These are phyloP conservation scores for Meandrina meandrites DNA, from an alignment of 92 coral and sea anemone genomes.

Conservation along the genomic window DNA sequence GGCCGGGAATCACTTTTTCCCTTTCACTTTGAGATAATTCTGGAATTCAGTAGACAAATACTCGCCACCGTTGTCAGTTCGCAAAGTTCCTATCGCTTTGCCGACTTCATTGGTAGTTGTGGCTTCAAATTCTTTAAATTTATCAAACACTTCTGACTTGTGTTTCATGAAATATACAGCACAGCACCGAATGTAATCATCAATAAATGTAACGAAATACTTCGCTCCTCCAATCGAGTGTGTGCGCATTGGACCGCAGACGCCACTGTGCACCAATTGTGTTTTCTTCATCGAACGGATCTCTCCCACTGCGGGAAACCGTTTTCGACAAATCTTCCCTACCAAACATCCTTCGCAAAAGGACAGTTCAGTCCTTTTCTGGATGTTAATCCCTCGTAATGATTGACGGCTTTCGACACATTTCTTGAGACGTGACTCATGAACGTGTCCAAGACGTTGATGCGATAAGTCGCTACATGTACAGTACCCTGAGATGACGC, in stretches of 20 bases:
- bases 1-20: too few relatives aligned
- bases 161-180: too few relatives aligned
- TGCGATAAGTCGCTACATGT: constrained; percentile 55
- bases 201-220: too few relatives aligned
- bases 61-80: constrained; percentile 69
- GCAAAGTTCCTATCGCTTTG: too few relatives aligned
- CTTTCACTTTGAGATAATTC: constrained; percentile 49
- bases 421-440: constrained; percentile 43
- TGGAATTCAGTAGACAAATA: constrained; percentile 53
- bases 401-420: too few relatives aligned
- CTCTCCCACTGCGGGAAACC: constrained; percentile 52
- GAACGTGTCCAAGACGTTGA: constrained; percentile 55
- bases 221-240: too few relatives aligned
- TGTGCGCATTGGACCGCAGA: too few relatives aligned
- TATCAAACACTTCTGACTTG: too few relatives aligned
- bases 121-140: too few relatives aligned
- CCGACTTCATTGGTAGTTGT: too few relatives aligned
- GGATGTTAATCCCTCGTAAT: constrained; percentile 21
- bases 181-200: too few relatives aligned
- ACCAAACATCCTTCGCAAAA: too few relatives aligned
- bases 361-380: constrained; percentile 42
- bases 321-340: constrained; percentile 52
- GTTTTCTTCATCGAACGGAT: constrained; percentile 42
- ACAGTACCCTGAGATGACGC: constrained; percentile 35
- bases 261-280: constrained; percentile 49